A percentile compares a stretch with the other conserved stretches of the same genome.
Evolutionary conservation across 2,113 vertebrate species (phyloP).

Genomic region (Tilapia sparmanii): DNA sequence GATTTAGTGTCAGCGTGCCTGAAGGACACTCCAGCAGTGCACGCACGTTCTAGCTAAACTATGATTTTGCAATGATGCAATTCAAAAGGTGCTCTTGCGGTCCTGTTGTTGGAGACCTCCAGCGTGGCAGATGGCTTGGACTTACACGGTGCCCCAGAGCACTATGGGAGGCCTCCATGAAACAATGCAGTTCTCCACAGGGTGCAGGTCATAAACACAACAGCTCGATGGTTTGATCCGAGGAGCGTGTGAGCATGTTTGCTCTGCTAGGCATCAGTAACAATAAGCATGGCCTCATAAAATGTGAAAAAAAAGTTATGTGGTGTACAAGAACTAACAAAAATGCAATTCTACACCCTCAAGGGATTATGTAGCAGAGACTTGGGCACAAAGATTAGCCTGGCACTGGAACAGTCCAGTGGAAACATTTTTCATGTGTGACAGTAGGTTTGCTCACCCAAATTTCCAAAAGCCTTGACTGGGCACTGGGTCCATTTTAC

Average conservation of each 20-base stretch:
- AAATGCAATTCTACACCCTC: not conserved
- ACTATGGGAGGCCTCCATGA: not conserved
- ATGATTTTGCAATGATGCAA: not conserved
- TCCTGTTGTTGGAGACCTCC: not conserved
- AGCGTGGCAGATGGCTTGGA: not conserved
- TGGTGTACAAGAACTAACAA: not conserved
- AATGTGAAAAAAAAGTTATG: not conserved
- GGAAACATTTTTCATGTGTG: not conserved
- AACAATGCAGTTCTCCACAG: not conserved
- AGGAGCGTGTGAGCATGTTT: not conserved
- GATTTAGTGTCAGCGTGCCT: not conserved
- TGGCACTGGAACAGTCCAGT: not conserved
- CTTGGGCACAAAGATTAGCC: not conserved
- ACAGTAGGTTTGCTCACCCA: not conserved
- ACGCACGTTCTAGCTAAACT: not conserved
- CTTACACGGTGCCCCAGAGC: not conserved
- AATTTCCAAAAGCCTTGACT: not conserved
- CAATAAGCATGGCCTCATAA: not conserved
- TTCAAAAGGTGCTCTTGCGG: not conserved
- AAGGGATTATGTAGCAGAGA: not conserved
- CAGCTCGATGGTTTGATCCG: not conserved
- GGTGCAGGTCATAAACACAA: constrained; percentile 7
- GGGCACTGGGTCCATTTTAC: not conserved
- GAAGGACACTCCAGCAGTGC: not conserved
- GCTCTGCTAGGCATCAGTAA: not conserved